Percentiles rank a stretch among this genome's conserved stretches.
phyloP scores from a whole-genome alignment of 2,797 vertebrate genomes.

The Chromis chromis region DNA sequence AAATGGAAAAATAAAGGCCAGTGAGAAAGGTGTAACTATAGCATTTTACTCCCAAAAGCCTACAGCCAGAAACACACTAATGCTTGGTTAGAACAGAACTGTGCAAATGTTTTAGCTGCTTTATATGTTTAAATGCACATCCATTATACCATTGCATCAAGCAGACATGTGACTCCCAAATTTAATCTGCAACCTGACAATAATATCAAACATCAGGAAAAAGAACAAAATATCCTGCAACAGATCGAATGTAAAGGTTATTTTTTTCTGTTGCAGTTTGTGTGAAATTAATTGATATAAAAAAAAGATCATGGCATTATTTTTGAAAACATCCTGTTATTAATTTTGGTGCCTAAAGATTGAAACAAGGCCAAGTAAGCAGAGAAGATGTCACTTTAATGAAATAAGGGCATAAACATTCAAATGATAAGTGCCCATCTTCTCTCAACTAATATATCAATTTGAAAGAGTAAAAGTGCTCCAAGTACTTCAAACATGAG shows the following conservation, averaged over 20 bases:
- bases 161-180: background rate
- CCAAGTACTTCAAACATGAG: background rate
- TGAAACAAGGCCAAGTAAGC: background rate
- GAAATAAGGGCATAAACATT: background rate
- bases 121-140: background rate
- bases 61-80: slow-evolving; percentile 7
- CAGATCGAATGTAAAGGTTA: background rate
- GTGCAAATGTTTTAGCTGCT: background rate
- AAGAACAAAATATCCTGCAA: background rate
- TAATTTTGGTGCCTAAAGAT: too few species aligned
- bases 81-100: background rate
- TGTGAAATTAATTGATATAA: too few species aligned
- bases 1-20: slow-evolving; percentile 36
- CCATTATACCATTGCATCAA: background rate
- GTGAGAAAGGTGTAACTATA: slow-evolving; percentile 6
- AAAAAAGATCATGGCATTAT: too few species aligned
- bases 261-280: background rate
- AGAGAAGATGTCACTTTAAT: background rate
- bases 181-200: background rate
- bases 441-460: background rate
- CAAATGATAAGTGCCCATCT: background rate
- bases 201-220: background rate
- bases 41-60: slow-evolving; percentile 9
- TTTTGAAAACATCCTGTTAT: too few species aligned
- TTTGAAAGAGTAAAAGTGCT: background rate